phyloP scores from a whole-genome alignment of 2,888 invertebrate genomes.

The Brachycybe producta region DNA sequence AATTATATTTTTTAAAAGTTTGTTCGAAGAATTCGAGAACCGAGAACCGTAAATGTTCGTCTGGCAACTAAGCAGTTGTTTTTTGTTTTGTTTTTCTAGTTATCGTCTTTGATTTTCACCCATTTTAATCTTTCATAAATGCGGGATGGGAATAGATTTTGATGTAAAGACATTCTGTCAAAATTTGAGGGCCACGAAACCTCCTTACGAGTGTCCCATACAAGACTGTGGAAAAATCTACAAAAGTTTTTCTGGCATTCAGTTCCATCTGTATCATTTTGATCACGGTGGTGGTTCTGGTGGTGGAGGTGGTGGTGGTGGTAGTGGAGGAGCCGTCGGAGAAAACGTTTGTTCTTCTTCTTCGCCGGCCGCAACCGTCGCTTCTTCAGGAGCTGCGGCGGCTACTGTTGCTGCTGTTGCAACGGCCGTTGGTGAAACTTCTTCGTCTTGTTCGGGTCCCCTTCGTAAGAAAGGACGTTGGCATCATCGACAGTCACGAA shows the following conservation, averaged over 20 bases:
- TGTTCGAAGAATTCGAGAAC: too few species aligned
- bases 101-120: too few species aligned
- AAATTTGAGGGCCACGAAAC: slow-evolving; percentile 64
- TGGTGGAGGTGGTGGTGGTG: neutral
- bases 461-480: slow-evolving; percentile 23
- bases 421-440: neutral
- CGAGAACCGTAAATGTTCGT: too few species aligned
- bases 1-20: too few species aligned
- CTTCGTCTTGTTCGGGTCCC: neutral
- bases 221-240: slow-evolving; percentile 72
- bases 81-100: too few species aligned
- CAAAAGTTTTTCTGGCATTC: slow-evolving; percentile 71
- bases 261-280: slow-evolving; percentile 70
- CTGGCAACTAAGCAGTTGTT: too few species aligned
- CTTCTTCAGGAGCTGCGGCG: too few species aligned
- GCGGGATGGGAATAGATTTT: slow-evolving; percentile 71
- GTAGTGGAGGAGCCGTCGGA: neutral
- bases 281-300: slow-evolving; percentile 54
- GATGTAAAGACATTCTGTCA: slow-evolving; percentile 74
- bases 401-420: neutral
- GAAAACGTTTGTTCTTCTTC: neutral
- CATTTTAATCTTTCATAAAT: too few species aligned
- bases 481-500: slow-evolving; percentile 29
- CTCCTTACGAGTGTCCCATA: slow-evolving; percentile 75
- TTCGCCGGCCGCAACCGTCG: neutral